Evolutionary conservation across 2,797 vertebrate genomes (phyloP), one percentile per base, ranked within the genome.

Genomic region (Lacerta agilis): DNA sequence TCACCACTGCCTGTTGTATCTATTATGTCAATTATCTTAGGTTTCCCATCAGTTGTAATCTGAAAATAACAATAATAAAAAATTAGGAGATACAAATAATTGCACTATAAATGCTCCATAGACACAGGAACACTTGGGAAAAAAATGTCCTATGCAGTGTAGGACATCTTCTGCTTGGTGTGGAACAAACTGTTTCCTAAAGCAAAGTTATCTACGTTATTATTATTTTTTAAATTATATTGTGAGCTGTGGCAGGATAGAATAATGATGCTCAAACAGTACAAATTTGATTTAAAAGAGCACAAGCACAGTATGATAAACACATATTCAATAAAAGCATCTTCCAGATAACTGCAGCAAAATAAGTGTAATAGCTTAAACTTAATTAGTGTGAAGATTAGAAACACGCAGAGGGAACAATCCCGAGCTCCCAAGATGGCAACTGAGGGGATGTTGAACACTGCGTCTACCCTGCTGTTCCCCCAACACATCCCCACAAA

Each of bases 1-100:
- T 99, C 99, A 7, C 99, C 99, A 87, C 99, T 99, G 94, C 99
- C 99, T 11, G 99, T 99, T 1, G 99, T 99, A 90, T 99, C 99
- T 61, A 99, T 99, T 94, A 99, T 99, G 93, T 99, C 99, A 83
- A 99, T 88, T 85, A 99, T 98, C 97, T 99, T 99, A 83, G 99
- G 98, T 92, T 98, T 99, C 75, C 98, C 98, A 88, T 99, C 98
- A 78, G 98, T 98, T 89, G 99, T 99, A 94, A 98, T 95, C 99
- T 99, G 87, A 95, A 95, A 95, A 66, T 3, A 94, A 36, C 80
- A 95, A 66, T 5, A 94, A 36, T 80, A 75, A 89, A 69, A 69
- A 89, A 43, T 38, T 55, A 55, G 18, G 38, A 29, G 43, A 85
- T 81, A 4, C 43, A 82, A 66, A 23, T 82, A 75, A 75, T 36